Percentiles rank a stretch among this genome's conserved stretches.
These are phyloP conservation scores for Pygocentrus nattereri DNA, from an alignment of 2,797 vertebrate genomes.

Conservation along the genomic window DNA sequence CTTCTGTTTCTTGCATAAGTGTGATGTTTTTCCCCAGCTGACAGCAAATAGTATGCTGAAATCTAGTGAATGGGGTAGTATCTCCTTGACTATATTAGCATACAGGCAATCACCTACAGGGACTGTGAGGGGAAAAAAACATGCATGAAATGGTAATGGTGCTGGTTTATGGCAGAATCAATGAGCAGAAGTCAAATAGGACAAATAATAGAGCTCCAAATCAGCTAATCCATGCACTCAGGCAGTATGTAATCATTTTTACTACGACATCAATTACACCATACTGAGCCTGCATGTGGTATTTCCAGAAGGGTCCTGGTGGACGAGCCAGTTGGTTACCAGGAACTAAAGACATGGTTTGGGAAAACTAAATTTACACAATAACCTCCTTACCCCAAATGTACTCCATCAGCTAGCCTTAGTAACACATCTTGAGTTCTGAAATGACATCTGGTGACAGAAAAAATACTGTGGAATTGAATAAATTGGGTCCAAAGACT, in stretches of 20 bases:
- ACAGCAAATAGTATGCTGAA: slow-evolving; percentile 35
- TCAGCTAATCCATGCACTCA: neutral
- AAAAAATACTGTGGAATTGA: neutral
- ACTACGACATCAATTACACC: neutral
- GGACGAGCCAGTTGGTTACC: neutral
- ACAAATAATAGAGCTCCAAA: neutral
- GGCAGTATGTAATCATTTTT: neutral
- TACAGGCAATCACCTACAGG: slow-evolving; percentile 1
- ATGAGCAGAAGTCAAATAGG: neutral
- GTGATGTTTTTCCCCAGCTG: slow-evolving; percentile 42
- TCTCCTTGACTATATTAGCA: neutral
- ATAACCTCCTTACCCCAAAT: neutral
- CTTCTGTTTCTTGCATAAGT: slow-evolving; percentile 55
- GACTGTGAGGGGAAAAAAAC: neutral
- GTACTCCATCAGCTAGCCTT: neutral
- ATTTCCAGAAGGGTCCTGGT: neutral
- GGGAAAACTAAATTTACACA: neutral
- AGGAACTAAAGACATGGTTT: neutral
- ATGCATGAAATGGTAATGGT: neutral
- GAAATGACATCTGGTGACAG: neutral
- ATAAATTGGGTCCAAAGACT: neutral
- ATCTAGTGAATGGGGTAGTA: slow-evolving; percentile 29
- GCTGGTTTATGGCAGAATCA: neutral
- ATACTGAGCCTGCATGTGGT: neutral
- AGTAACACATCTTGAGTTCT: neutral